These are phyloP conservation scores for Drosophila anceps DNA, from an alignment of 2,888 invertebrate genomes.

Conservation along the genomic window DNA sequence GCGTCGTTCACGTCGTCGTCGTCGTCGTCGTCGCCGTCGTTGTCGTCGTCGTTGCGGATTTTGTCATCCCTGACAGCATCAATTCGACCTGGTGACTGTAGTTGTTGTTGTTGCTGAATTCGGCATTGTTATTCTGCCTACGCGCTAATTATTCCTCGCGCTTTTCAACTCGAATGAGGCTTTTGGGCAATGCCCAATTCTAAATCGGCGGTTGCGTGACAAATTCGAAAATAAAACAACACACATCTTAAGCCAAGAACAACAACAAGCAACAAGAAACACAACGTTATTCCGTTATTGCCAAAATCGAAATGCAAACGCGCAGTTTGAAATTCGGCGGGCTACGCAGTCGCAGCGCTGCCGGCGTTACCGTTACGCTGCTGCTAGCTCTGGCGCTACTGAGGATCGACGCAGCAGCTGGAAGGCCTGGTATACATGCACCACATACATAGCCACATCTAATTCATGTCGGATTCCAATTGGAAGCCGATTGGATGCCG, in stretches of 20 bases:
- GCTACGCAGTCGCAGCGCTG: slow-evolving; percentile 39
- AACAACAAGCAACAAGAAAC: slow-evolving; percentile 20
- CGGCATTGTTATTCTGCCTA: slow-evolving; percentile 69
- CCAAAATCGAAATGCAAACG: slow-evolving; percentile 64
- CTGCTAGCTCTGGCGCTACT: slow-evolving; percentile 55
- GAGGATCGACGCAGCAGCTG: slow-evolving; percentile 58
- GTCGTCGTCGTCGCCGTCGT: slow-evolving; percentile 26
- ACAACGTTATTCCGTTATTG: slow-evolving; percentile 23
- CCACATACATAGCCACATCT: slow-evolving; percentile 30
- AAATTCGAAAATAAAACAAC: slow-evolving; percentile 33
- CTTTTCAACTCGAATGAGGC: slow-evolving; percentile 22
- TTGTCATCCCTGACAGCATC: slow-evolving; percentile 49
- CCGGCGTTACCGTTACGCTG: slow-evolving; percentile 48
- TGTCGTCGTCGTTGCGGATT: slow-evolving; percentile 43
- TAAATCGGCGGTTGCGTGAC: slow-evolving; percentile 67
- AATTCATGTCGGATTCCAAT: slow-evolving; percentile 13
- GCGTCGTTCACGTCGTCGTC: slow-evolving; percentile 36
- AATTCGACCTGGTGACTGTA: slow-evolving; percentile 13
- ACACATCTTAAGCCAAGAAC: slow-evolving; percentile 5
- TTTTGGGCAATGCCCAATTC: slow-evolving; percentile 77
- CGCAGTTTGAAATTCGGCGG: slow-evolving; percentile 40
- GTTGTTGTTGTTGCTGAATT: slow-evolving; percentile 5
- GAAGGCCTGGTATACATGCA: slow-evolving; percentile 66
- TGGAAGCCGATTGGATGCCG: slow-evolving; percentile 19
- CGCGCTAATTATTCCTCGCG: slow-evolving; percentile 70